Percentiles rank a stretch among this genome's conserved stretches.
phyloP scores from a whole-genome alignment of 2,797 vertebrate genomes.

The Saguinus oedipus region DNA sequence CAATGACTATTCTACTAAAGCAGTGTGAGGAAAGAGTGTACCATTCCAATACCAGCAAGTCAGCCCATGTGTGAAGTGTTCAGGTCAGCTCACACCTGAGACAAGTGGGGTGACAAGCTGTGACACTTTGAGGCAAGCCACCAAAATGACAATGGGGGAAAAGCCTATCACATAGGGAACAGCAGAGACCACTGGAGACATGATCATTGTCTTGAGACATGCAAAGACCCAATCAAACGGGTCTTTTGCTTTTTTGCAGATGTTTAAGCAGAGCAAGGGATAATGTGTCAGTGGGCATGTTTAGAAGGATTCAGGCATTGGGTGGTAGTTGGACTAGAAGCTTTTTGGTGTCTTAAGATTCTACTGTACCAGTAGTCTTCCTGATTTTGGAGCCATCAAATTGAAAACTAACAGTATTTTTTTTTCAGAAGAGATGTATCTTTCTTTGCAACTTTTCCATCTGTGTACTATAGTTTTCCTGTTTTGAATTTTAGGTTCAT shows the following conservation, averaged over 20 bases:
- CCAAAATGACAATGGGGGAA: too few species aligned
- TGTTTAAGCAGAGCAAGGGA: not conserved
- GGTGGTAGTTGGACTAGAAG: not conserved
- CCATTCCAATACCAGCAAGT: accelerated
- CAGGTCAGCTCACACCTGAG: not conserved
- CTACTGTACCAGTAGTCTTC: not conserved
- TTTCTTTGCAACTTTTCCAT: not conserved
- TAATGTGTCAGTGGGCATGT: not conserved
- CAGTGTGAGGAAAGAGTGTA: not conserved
- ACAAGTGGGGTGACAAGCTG: too few species aligned
- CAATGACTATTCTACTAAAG: not conserved
- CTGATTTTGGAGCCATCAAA: not conserved
- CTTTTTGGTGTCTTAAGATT: not conserved
- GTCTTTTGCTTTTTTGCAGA: not conserved
- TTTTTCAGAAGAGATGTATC: not conserved
- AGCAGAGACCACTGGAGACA: not conserved
- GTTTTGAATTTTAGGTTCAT: conserved; percentile 81
- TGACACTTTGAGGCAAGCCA: not conserved
- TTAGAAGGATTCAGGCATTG: not conserved
- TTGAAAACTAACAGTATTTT: not conserved
- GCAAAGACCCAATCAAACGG: not conserved
- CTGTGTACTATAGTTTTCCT: not conserved
- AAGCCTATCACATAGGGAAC: not conserved
- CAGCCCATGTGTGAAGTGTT: too few species aligned
- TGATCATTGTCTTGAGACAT: not conserved